Percentiles rank a stretch among this genome's conserved stretches.
Conservation (phyloP, 2,888 invertebrate species). For the Clepsis dumicolana region DNA sequence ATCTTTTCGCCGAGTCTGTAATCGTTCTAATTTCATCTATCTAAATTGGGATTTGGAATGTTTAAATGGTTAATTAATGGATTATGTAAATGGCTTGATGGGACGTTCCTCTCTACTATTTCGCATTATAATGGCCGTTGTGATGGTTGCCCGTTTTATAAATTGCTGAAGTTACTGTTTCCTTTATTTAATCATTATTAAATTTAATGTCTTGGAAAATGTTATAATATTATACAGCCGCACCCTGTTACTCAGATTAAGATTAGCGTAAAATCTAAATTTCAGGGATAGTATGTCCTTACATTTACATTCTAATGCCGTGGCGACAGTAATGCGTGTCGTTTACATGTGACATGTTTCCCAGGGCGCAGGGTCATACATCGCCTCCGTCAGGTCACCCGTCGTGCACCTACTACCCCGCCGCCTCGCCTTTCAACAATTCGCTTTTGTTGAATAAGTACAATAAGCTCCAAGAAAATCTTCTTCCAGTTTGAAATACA, state of each 20-base stretch:
- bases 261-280: not conserved
- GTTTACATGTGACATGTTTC: not conserved
- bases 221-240: not conserved
- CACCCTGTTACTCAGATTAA: not conserved
- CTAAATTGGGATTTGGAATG: constrained; percentile 66
- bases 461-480: constrained; percentile 50
- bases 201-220: constrained; percentile 9
- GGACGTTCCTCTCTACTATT: constrained; percentile 50
- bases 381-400: not conserved
- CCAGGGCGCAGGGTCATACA: not conserved
- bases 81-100: constrained; percentile 60
- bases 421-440: constrained; percentile 46
- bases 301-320: not conserved
- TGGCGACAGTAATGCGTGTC: not conserved
- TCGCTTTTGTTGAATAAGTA: constrained; percentile 54
- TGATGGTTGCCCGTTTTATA: constrained; percentile 46
- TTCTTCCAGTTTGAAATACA: constrained; percentile 54
- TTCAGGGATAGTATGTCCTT: not conserved
- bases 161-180: constrained; percentile 33
- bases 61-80: constrained; percentile 65
- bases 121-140: constrained; percentile 47
- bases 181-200: constrained; percentile 31
- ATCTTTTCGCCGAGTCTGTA: constrained; percentile 72
- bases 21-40: constrained; percentile 72
- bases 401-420: not conserved